These are phyloP conservation scores for Lepidonotus clava DNA, from an alignment of 2,888 invertebrate genomes.

Conservation along the genomic window DNA sequence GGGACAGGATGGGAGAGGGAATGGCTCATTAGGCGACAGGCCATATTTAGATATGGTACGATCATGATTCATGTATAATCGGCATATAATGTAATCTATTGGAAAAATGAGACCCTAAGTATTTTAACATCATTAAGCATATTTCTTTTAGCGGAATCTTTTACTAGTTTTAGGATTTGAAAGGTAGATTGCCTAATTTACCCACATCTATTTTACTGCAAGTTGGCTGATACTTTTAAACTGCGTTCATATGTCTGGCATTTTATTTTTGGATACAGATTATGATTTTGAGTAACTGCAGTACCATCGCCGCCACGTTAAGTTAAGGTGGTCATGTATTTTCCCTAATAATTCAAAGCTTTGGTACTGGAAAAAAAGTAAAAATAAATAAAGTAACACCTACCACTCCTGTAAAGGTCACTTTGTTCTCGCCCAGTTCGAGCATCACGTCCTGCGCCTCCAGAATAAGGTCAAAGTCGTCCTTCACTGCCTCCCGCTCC, in stretches of 20 bases:
- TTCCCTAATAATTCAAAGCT: no score
- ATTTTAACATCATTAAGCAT: not conserved
- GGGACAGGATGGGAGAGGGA: not conserved
- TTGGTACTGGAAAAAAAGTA: not conserved
- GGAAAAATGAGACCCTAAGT: no score
- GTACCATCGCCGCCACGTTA: no score
- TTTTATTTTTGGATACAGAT: no score
- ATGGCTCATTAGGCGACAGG: not conserved
- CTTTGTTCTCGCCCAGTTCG: slow-evolving; percentile 81
- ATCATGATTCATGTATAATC: no score
- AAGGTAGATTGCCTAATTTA: no score
- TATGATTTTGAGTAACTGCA: no score
- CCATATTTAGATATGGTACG: not conserved
- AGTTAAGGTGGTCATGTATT: no score
- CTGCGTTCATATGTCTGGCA: no score
- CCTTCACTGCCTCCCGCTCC: slow-evolving; percentile 85
- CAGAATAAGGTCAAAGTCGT: slow-evolving; percentile 86
- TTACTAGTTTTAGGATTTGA: not conserved
- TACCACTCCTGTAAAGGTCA: slow-evolving; percentile 81
- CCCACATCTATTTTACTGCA: no score
- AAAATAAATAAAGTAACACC: not conserved
- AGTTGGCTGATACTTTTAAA: no score
- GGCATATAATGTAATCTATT: no score
- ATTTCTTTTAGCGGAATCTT: not conserved
- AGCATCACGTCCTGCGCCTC: slow-evolving; percentile 78